Evolutionary conservation across 2,113 vertebrate genomes (phyloP), one percentile per base, ranked within the genome.

Genomic region (Crotophaga sulcirostris): DNA sequence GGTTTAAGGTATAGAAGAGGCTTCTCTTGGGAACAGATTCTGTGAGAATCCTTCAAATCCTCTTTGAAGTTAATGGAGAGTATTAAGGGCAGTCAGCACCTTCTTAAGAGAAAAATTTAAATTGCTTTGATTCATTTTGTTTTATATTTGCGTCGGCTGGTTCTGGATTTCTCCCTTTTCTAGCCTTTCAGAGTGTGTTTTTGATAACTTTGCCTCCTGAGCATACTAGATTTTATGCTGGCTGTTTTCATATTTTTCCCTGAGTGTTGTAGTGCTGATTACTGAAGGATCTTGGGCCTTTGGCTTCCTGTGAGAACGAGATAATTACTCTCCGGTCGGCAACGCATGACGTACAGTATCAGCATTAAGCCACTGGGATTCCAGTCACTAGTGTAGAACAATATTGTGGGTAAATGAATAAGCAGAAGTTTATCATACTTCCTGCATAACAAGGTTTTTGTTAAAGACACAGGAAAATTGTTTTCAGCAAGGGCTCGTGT

Each of bases 321-420:
- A 96, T 97, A 97, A 97, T 97, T 94, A 93, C 90, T 94, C 95
- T 97, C 94, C 63, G 80, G 93, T 90, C 96, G 95, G 90, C 89
- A 96, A 76, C 0, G 3, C 60, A 16, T 96, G 97, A 97, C 92
- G 90, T 97, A 89, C 34, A 59, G 38, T 72, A 93, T 96, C 92
- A 82, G 92, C 60, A 11, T 82, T 96, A 87, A 96, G 68, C 96
- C 94, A 79, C 94, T 89, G 97, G 95, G 97, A 96, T 95, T 94
- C 94, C 93, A 95, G 85, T 91, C 86, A 72, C 88, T 24, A 95
- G 80, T 58, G 90, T 87, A 96, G 94, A 96, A 95, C 95, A 94
- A 93, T 96, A 92, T 93, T 95, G 95, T 95, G 97, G 95, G 91
- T 95, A 97, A 97, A 97, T 91, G 97, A 97, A 96, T 96, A 95